These are phyloP conservation scores for Cepphus grylle DNA, from an alignment of 2,113 vertebrate genomes.

Conservation along the genomic window DNA sequence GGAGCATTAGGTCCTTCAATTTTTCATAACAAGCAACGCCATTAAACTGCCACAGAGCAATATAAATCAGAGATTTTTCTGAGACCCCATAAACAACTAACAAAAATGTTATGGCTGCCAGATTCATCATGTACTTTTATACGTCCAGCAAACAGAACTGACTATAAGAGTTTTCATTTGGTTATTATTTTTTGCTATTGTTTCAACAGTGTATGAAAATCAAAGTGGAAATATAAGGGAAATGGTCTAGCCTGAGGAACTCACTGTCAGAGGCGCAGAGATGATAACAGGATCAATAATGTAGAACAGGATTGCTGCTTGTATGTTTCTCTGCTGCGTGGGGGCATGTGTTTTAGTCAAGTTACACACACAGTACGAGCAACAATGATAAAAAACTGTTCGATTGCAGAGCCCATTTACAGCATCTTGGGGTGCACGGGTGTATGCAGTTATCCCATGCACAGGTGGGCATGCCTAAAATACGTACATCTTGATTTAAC, in stretches of 20 bases:
- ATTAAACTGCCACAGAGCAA: conserved; percentile 48
- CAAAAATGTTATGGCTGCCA: background rate
- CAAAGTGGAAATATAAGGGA: background rate
- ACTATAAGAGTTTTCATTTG: background rate
- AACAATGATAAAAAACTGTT: background rate
- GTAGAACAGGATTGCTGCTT: background rate
- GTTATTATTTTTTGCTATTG: background rate
- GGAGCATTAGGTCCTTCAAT: conserved; percentile 7
- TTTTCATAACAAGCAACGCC: conserved; percentile 28
- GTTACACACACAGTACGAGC: background rate
- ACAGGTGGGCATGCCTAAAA: background rate
- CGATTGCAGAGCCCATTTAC: background rate
- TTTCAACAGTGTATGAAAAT: background rate
- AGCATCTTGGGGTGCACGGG: background rate
- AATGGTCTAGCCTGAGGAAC: background rate
- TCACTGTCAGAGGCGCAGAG: background rate
- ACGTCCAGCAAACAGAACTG: background rate
- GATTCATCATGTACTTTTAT: background rate
- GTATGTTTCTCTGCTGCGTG: background rate
- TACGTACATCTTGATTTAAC: background rate
- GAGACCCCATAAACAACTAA: background rate
- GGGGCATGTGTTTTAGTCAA: background rate
- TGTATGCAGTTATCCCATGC: background rate
- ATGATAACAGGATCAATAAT: background rate
- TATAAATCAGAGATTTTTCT: conserved; percentile 18